Evolutionary conservation across 1,140 invertebrate genomes (phyloP), one percentile per base, ranked within the genome.

Genomic region (Drosophila kanapiae): DNA sequence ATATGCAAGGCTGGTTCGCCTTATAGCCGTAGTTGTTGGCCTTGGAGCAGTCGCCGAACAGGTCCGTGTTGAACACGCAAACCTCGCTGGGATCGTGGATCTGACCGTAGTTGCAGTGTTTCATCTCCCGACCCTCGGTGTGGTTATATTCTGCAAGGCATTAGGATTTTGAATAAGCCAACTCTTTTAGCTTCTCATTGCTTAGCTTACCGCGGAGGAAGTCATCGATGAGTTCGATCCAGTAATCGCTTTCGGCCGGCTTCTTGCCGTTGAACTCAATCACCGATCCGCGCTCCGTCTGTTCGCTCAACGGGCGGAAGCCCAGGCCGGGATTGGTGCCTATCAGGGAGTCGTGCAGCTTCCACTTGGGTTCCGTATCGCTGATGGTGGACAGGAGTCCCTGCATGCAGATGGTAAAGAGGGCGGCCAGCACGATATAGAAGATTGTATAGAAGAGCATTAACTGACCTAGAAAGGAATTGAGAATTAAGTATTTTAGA

Each of bases 311-410:
- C 0, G 98, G 98, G 57, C 98, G 94, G 92, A 98, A 98, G 40
- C 98, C 98, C 87, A 99, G 93, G 27, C 97, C 98, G 81, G 98
- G 98, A 94, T 97, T 98, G 45, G 95, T 95, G 92, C 97, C 97
- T 78, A 99, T 97, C 42, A 98, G 92, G 56, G 97, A 97, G 3
- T 95, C 93, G 0, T 95, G 94, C 51, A 97, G 93, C 74, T 94
- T 94, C 94, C 96, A 97, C 86, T 94, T 96, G 0, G 98, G 97
- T 79, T 94, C 93, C 13, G 95, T 93, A 0, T 95, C 91, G 74
- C 96, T 94, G 31, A 99, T 83, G 0, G 96, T 96, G 13, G 95
- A 93, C 64, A 97, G 94, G 38, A 98, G 94, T 4, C 96, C 96
- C 60, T 96, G 95, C 95, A 98, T 95, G 93, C 97, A 97, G 33